phyloP scores from a whole-genome alignment of 1,140 invertebrate species.

The Trichonephila clavipes region DNA sequence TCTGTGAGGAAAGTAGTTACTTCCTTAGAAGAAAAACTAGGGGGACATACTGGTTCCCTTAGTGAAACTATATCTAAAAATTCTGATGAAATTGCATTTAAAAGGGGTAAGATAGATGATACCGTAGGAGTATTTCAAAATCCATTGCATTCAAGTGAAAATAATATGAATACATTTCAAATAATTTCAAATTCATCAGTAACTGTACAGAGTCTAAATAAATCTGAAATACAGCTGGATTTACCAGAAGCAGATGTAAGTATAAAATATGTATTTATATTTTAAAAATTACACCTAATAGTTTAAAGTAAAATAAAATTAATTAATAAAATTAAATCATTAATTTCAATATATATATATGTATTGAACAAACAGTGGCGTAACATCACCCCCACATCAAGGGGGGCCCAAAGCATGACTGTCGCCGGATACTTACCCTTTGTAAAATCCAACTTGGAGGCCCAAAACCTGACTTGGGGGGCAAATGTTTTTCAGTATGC shows the following conservation, averaged over 20 bases:
- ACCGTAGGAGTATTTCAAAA: neutral
- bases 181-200: neutral
- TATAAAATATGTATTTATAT: neutral
- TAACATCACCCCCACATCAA: no score
- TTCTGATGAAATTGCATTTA: neutral
- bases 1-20: neutral
- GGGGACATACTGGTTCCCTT: neutral
- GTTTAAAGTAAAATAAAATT: no score
- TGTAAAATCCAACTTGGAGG: no score
- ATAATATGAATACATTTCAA: neutral
- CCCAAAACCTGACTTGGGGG: no score
- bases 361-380: no score
- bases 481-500: no score
- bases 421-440: no score
- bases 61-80: neutral
- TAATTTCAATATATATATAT: no score
- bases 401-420: no score
- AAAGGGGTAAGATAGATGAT: neutral
- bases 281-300: neutral
- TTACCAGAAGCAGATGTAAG: neutral
- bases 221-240: neutral
- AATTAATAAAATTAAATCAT: no score
- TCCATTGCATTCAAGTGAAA: neutral
- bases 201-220: neutral
- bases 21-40: neutral